Evolutionary conservation across 2,797 vertebrate genomes (phyloP).

Genomic region (Pseudochromis fuscus): DNA sequence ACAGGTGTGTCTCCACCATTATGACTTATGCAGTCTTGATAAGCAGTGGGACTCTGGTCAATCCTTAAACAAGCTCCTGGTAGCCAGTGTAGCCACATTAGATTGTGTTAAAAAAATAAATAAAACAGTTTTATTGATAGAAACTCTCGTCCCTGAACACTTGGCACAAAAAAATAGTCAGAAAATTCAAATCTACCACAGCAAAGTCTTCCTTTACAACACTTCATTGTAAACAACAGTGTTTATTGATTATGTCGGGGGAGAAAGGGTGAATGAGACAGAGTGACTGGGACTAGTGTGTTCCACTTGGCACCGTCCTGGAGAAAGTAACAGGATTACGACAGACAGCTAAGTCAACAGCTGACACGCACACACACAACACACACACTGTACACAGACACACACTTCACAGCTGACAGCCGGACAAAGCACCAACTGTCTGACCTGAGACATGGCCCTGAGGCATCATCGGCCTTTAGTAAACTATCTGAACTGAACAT

Average conservation of each 20-base stretch:
- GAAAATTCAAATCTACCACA: background rate
- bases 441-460: constrained; percentile 37
- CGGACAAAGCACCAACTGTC: constrained; percentile 76
- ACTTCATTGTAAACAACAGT: background rate
- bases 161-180: background rate
- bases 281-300: constrained; percentile 41
- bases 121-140: background rate
- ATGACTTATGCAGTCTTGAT: constrained; percentile 48
- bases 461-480: constrained; percentile 28
- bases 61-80: background rate
- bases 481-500: constrained; percentile 1
- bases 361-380: constrained; percentile 59
- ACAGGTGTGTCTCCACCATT: constrained; percentile 45
- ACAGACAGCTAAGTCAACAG: constrained; percentile 81
- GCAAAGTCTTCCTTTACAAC: background rate
- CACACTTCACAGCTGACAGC: constrained; percentile 70
- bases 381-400: constrained; percentile 39
- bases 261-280: constrained; percentile 30
- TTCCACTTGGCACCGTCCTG: constrained; percentile 69
- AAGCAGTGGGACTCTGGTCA: constrained; percentile 56
- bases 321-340: constrained; percentile 78
- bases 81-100: no score
- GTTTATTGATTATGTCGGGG: background rate
- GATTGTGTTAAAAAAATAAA: background rate
- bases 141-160: background rate